Evolutionary conservation across 2,113 vertebrate genomes (phyloP).

Genomic region (Halichoeres trimaculatus): DNA sequence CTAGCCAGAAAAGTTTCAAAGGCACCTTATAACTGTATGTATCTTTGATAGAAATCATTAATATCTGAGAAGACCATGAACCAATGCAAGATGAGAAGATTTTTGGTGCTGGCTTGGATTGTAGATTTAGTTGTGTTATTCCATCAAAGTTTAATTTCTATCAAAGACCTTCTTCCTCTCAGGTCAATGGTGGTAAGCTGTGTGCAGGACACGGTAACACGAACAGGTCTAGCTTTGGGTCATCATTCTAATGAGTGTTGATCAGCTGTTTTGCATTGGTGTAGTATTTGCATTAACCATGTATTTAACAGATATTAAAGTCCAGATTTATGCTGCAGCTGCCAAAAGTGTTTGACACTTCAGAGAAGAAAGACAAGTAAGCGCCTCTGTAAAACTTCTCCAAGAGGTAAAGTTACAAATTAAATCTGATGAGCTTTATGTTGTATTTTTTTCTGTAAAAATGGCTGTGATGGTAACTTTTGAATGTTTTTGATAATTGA

Average conservation of each 20-base stretch:
- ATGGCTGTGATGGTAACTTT: no score
- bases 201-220: neutral
- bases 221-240: neutral
- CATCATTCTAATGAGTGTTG: neutral
- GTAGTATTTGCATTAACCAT: neutral
- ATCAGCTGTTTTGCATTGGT: constrained; percentile 44
- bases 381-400: neutral
- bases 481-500: neutral
- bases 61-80: no score
- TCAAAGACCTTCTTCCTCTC: neutral
- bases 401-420: neutral
- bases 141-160: no score
- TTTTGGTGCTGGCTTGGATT: no score
- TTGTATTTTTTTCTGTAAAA: neutral
- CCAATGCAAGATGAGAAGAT: no score
- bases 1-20: no score
- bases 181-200: neutral
- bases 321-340: neutral
- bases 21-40: no score
- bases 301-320: neutral
- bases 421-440: neutral
- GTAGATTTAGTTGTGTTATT: no score
- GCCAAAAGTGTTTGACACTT: neutral
- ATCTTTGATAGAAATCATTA: no score
- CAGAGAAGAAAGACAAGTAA: neutral